Percentiles rank a stretch among this genome's conserved stretches.
Conservation (phyloP, 2,888 invertebrate species). For the Auanema freiburgensis region DNA sequence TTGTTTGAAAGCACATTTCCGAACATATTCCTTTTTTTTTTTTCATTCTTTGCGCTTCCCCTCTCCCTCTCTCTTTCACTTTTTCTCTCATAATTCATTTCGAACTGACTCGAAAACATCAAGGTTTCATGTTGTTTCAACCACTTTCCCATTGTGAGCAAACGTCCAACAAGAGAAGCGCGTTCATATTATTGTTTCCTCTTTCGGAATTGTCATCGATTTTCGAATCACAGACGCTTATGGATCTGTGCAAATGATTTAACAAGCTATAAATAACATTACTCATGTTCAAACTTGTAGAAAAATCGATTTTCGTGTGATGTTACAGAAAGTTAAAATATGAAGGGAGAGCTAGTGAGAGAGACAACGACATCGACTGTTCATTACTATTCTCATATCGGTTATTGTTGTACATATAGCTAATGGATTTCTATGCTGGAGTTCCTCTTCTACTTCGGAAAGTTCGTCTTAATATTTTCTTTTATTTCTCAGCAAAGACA, state of each 20-base stretch:
- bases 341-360: too few species aligned
- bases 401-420: too few species aligned
- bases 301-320: too few species aligned
- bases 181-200: not conserved
- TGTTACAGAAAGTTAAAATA: too few species aligned
- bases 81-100: conserved; percentile 3
- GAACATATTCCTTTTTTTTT: not conserved
- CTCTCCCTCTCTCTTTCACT: not conserved
- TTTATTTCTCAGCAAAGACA: too few species aligned
- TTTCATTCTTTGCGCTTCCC: not conserved
- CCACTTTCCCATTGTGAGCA: not conserved
- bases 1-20: not conserved
- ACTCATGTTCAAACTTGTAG: too few species aligned
- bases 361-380: too few species aligned
- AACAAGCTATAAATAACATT: not conserved
- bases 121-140: not conserved
- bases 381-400: too few species aligned
- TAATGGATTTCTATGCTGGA: too few species aligned
- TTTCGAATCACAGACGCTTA: not conserved
- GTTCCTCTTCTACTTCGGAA: too few species aligned
- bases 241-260: not conserved
- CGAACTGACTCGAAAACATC: not conserved
- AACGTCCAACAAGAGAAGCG: too few species aligned
- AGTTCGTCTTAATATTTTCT: too few species aligned
- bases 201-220: not conserved